Evolutionary conservation across 2,888 invertebrate species (phyloP).

Genomic region (Mythimna vitellina): DNA sequence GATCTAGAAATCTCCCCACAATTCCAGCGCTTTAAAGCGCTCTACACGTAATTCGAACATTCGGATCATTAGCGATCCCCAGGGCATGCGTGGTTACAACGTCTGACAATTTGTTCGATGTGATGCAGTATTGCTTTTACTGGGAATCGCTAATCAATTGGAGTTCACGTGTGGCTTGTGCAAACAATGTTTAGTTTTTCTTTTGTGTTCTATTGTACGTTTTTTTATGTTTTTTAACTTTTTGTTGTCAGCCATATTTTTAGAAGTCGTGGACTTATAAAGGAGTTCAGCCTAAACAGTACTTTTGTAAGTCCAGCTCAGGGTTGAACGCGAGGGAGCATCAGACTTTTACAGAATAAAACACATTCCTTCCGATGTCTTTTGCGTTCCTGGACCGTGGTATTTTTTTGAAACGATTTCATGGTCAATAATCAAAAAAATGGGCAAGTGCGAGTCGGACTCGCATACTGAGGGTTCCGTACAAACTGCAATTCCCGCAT

Average conservation of each 20-base stretch:
- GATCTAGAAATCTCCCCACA: neutral
- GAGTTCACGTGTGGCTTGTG: constrained; percentile 7
- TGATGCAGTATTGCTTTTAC: constrained; percentile 13
- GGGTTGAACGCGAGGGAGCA: too few relatives aligned
- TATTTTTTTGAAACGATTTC: too few relatives aligned
- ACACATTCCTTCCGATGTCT: too few relatives aligned
- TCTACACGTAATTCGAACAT: constrained; percentile 1
- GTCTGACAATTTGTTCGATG: constrained; percentile 18
- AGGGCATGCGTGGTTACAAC: constrained; percentile 8
- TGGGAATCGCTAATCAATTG: constrained; percentile 35
- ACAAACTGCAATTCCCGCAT: too few relatives aligned
- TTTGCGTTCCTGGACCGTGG: too few relatives aligned
- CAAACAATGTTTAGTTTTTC: neutral
- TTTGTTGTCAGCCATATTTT: neutral
- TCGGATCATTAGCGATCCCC: constrained; percentile 27
- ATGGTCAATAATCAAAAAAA: too few relatives aligned
- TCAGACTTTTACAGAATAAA: too few relatives aligned
- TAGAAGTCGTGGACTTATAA: neutral
- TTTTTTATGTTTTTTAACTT: constrained; percentile 2
- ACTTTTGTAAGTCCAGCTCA: too few relatives aligned
- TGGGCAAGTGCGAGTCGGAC: too few relatives aligned
- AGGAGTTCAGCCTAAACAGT: neutral
- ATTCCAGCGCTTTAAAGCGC: constrained; percentile 19
- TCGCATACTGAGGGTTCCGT: too few relatives aligned
- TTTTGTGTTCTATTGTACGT: neutral